A percentile compares a stretch with the other conserved stretches of the same genome.
phyloP scores from a whole-genome alignment of 1,140 invertebrate genomes.

The Oedothorax gibbosus region DNA sequence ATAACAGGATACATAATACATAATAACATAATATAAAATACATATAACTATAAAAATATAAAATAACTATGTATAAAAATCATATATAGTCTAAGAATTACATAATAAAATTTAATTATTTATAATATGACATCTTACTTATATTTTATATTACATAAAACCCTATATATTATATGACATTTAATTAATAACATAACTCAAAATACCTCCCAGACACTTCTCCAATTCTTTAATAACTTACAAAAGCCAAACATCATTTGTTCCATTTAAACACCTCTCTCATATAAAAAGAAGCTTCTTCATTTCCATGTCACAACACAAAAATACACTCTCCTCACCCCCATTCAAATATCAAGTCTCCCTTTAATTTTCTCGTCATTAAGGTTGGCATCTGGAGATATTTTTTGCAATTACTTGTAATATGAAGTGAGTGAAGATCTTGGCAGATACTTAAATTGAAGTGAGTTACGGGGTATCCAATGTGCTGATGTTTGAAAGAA shows the following conservation, averaged over 20 bases:
- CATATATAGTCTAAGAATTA: too few relatives aligned
- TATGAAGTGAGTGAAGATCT: conserved; percentile 52
- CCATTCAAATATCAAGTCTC: neutral
- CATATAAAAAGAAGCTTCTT: neutral
- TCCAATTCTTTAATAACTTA: conserved; percentile 8
- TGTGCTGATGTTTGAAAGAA: neutral
- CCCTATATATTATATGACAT: too few relatives aligned
- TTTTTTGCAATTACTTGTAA: conserved; percentile 49
- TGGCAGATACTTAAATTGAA: conserved; percentile 29
- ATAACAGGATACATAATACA: too few relatives aligned
- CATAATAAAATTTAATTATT: too few relatives aligned
- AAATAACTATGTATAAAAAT: too few relatives aligned
- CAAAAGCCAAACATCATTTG: conserved; percentile 27
- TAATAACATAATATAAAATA: too few relatives aligned
- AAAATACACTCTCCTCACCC: neutral
- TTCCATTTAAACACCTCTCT: conserved; percentile 36
- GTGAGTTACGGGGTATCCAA: conserved; percentile 12
- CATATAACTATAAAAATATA: too few relatives aligned
- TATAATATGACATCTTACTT: too few relatives aligned
- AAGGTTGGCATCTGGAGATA: conserved; percentile 48
- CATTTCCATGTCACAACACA: neutral
- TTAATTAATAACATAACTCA: too few relatives aligned
- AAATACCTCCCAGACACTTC: too few relatives aligned
- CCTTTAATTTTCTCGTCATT: conserved; percentile 54
- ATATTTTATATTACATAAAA: too few relatives aligned